Evolutionary conservation across 2,888 invertebrate species (phyloP), one percentile per base, ranked within the genome.

Genomic region (Hedychridium roseum): DNA sequence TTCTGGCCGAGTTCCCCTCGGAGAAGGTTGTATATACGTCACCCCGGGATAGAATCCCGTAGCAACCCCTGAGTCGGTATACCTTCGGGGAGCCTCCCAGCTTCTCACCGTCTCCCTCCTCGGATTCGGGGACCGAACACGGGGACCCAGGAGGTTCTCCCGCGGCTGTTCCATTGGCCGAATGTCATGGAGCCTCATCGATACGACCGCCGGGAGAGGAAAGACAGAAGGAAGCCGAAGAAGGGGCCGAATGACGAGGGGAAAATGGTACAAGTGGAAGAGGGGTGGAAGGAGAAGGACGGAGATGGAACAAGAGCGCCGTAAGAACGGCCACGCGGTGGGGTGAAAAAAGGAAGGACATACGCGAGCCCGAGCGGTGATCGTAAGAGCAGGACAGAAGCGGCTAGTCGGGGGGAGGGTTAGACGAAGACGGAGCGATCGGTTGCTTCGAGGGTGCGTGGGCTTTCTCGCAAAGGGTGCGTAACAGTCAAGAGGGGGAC

Each of bases 161-260:
- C 56, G 62, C 66, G 62, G 57, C 52, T 60, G 64, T 71, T 74
- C 73, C 71, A 74, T 75, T 74, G 73, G 73, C 71, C 69, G 61
- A 71, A 69, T 70, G 56, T 65, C 53, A 61, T 57, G 53, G 60
- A 58, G 54, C 60, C 63, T 55, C 59, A 64, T 67, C 65, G 68
- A 74, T 72, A 68, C 60, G 67, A 46, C 49, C 40, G n/a, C n/a
- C 46, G 41, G 35, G 48, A 40, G 44, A 26, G 41, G 44, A 49
- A 44, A 44, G 30, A 44, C 39, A 41, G 38, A 15, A 7, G 14
- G 30, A 34, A 38, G 46, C 21, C 21, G 38, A 47, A 44, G 44
- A 43, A 36, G 20, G 45, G 32, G 38, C 31, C 36, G 37, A 41
- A 43, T 43, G 43, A 51, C 49, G 43, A 32, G 48, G 32, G 35